Evolutionary conservation across 2,888 invertebrate species (phyloP).

Genomic region (Macroteleia sp.): DNA sequence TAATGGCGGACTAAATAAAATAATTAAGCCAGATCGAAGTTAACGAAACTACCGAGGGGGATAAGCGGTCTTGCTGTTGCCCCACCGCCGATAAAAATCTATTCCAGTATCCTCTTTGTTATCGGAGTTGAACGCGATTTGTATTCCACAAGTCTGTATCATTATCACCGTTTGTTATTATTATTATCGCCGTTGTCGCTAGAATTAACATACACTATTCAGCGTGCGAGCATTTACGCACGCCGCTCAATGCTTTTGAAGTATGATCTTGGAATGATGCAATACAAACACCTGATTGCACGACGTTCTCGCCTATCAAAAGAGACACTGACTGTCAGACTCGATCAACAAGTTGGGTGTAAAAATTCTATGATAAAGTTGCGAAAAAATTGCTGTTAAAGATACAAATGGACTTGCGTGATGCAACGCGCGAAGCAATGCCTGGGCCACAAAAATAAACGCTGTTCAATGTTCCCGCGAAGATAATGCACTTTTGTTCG

Average conservation of each 20-base stretch:
- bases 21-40: constrained; percentile 12
- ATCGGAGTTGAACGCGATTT: constrained; percentile 21
- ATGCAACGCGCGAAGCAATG: constrained; percentile 11
- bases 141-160: constrained; percentile 35
- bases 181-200: constrained; percentile 26
- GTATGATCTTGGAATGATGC: constrained; percentile 69
- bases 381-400: constrained; percentile 28
- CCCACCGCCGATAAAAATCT: constrained; percentile 15
- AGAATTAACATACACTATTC: constrained; percentile 40
- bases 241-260: constrained; percentile 46
- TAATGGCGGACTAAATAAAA: constrained; percentile 10
- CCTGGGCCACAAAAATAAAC: background rate
- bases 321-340: constrained; percentile 29
- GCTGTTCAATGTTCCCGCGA: background rate
- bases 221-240: constrained; percentile 23
- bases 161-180: constrained; percentile 19
- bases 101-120: constrained; percentile 34
- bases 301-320: constrained; percentile 52
- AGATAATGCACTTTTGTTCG: background rate
- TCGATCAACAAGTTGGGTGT: constrained; percentile 44
- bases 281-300: constrained; percentile 75
- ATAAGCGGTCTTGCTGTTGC: background rate
- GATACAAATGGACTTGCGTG: constrained; percentile 17
- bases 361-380: constrained; percentile 38
- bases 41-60: background rate